Percentiles rank a stretch among this genome's conserved stretches.
Evolutionary conservation across 2,888 invertebrate species (phyloP).

Genomic region (Tachystola acroxantha): DNA sequence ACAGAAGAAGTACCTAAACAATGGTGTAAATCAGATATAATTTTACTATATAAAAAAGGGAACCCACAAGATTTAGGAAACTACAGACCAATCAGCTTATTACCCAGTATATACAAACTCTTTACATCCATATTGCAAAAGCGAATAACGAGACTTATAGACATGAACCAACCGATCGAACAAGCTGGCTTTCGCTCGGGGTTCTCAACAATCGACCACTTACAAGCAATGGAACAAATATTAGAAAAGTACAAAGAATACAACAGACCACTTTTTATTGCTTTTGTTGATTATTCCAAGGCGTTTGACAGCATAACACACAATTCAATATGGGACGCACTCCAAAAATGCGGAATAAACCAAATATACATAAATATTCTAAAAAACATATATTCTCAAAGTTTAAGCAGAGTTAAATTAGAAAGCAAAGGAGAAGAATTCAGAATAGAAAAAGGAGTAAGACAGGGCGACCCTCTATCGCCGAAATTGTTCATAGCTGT

Average conservation of each 20-base stretch:
- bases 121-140: conserved; percentile 6
- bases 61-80: conserved; percentile 10
- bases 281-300: background rate
- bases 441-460: too few relatives aligned
- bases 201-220: conserved; percentile 11
- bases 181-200: conserved; percentile 11
- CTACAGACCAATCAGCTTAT: conserved; percentile 11
- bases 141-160: conserved; percentile 4
- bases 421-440: conserved; percentile 8
- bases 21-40: conserved; percentile 8
- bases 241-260: conserved; percentile 15
- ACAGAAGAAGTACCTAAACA: background rate
- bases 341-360: conserved; percentile 5
- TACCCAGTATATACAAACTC: conserved; percentile 12
- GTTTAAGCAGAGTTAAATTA: conserved; percentile 12
- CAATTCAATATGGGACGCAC: conserved; percentile 10
- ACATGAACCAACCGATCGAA: conserved; percentile 7
- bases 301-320: conserved; percentile 13
- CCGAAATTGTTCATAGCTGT: too few relatives aligned
- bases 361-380: conserved; percentile 10
- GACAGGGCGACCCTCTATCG: too few relatives aligned
- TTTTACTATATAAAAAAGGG: conserved; percentile 13
- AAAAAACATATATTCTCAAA: conserved; percentile 13
- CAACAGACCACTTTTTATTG: conserved; percentile 8
- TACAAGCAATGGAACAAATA: conserved; percentile 10